A percentile compares a stretch with the other conserved stretches of the same genome.
Conservation (phyloP, 2,888 invertebrate genomes). For the Nemotelus nigrinus region DNA sequence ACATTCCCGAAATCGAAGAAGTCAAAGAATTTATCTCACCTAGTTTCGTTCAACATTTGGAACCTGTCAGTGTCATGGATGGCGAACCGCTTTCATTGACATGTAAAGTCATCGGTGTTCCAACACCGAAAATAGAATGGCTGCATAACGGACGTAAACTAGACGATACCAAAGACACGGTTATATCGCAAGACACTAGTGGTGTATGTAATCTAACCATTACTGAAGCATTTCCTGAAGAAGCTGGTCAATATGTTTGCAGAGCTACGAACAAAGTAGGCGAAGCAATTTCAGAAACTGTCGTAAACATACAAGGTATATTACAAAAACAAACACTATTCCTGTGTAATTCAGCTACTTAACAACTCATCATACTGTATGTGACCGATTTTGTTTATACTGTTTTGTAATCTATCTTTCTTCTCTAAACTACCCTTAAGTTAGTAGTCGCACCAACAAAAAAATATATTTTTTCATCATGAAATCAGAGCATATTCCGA, state of each 20-base stretch:
- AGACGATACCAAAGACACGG: slow-evolving; percentile 80
- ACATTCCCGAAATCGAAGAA: slow-evolving; percentile 66
- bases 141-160: slow-evolving; percentile 77
- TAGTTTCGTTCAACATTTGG: slow-evolving; percentile 77
- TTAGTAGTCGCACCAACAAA: not conserved
- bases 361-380: not conserved
- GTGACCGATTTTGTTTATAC: too few relatives aligned
- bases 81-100: slow-evolving; percentile 83
- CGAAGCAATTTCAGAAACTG: slow-evolving; percentile 79
- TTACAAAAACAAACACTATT: slow-evolving; percentile 34
- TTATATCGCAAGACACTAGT: slow-evolving; percentile 77
- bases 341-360: not conserved
- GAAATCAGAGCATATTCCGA: too few relatives aligned
- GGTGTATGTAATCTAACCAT: slow-evolving; percentile 84
- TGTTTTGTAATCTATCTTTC: not conserved
- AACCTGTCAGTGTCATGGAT: slow-evolving; percentile 84
- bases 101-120: slow-evolving; percentile 80
- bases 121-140: slow-evolving; percentile 84
- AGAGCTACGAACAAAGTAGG: slow-evolving; percentile 85
- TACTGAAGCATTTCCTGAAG: slow-evolving; percentile 89
- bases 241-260: slow-evolving; percentile 87
- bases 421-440: not conserved
- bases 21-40: slow-evolving; percentile 76
- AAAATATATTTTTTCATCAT: too few relatives aligned
- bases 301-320: slow-evolving; percentile 84